phyloP scores from a whole-genome alignment of 1,140 invertebrate genomes.

The Penaeus chinensis region DNA sequence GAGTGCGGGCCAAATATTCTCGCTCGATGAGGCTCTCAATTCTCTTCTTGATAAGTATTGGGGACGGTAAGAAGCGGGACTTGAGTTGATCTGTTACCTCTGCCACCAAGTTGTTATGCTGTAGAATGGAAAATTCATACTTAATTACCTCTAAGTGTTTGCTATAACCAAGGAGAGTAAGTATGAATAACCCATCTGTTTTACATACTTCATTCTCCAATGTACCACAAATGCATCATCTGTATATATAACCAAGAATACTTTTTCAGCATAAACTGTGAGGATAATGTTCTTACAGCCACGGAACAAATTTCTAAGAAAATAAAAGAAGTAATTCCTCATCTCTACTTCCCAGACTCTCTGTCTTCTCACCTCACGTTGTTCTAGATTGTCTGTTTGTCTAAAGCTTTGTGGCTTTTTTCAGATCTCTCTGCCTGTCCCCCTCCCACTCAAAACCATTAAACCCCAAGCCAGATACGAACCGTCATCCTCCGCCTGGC shows the following conservation, averaged over 20 bases:
- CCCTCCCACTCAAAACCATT: too few relatives aligned
- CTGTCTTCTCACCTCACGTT: too few relatives aligned
- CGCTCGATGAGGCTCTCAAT: slow-evolving; percentile 99
- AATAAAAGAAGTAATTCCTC: too few relatives aligned
- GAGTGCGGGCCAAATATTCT: slow-evolving; percentile 96
- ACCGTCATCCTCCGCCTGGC: slow-evolving; percentile 79
- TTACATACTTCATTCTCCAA: too few relatives aligned
- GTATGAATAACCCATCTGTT: too few relatives aligned
- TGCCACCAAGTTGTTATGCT: slow-evolving; percentile 94
- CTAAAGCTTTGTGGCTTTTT: too few relatives aligned
- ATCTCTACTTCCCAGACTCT: too few relatives aligned
- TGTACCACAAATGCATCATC: slow-evolving; percentile 11
- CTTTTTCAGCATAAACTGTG: neutral
- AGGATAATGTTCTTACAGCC: neutral
- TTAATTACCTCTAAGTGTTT: slow-evolving; percentile 51
- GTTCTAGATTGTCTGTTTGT: too few relatives aligned
- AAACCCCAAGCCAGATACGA: slow-evolving; percentile 68
- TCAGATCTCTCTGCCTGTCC: too few relatives aligned
- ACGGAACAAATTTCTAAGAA: neutral
- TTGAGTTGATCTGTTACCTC: slow-evolving; percentile 98
- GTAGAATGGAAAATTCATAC: slow-evolving; percentile 64
- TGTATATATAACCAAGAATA: neutral
- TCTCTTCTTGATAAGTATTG: slow-evolving; percentile 97
- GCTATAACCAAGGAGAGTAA: slow-evolving; percentile 37
- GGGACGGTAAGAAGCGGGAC: slow-evolving; percentile 95